phyloP scores from a whole-genome alignment of 2,888 invertebrate species.

The Pristionchus maxplancki region DNA sequence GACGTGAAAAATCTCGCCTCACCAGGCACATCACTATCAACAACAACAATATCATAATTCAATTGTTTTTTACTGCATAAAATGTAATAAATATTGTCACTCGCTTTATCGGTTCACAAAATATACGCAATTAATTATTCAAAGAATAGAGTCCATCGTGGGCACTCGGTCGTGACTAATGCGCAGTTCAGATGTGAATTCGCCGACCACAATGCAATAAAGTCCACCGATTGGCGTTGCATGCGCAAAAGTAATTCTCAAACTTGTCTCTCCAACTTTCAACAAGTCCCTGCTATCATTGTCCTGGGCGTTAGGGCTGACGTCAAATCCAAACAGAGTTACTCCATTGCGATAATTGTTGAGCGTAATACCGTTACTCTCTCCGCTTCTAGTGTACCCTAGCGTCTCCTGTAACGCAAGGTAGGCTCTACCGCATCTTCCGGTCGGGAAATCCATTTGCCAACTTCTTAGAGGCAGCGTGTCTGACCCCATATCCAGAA shows the following conservation, averaged over 20 bases:
- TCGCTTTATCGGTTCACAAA: too few species aligned
- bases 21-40: too few species aligned
- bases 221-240: not conserved
- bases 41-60: too few species aligned
- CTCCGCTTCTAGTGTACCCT: not conserved
- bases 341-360: not conserved
- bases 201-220: not conserved
- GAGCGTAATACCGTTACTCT: not conserved
- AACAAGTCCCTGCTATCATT: not conserved
- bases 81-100: not conserved
- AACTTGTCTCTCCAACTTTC: not conserved
- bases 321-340: not conserved
- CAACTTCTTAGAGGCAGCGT: not conserved
- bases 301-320: not conserved
- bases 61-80: not conserved
- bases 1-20: not conserved
- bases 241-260: not conserved
- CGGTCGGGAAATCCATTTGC: not conserved
- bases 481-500: conserved; percentile 3
- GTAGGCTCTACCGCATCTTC: not conserved
- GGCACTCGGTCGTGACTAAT: not conserved
- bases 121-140: not conserved
- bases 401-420: not conserved
- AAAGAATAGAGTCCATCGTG: not conserved
- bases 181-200: not conserved